These are phyloP conservation scores for Ceryle rudis DNA, from an alignment of 2,797 vertebrate species.

Conservation along the genomic window DNA sequence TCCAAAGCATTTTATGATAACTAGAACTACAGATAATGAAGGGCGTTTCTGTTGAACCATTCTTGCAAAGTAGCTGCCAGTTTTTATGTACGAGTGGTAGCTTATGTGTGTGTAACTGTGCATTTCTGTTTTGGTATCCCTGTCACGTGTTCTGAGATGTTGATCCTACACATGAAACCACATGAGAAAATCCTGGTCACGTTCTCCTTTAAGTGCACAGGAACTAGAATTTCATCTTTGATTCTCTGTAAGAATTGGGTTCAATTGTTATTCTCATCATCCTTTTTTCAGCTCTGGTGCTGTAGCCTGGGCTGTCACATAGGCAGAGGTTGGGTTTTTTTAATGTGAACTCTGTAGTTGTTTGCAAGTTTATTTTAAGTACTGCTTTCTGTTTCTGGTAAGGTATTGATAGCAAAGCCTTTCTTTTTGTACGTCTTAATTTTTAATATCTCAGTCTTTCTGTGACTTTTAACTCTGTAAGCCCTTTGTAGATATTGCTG, in stretches of 20 bases:
- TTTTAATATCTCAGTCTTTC: not conserved
- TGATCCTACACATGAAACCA: not conserved
- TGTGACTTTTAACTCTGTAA: not conserved
- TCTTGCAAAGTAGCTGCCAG: not conserved
- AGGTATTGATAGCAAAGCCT: not conserved
- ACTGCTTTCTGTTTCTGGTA: not conserved
- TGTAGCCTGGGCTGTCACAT: not conserved
- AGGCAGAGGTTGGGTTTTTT: not conserved
- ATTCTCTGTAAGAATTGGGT: not conserved
- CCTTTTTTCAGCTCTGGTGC: not conserved
- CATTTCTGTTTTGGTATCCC: not conserved
- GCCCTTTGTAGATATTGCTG: not conserved
- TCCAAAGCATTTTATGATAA: not conserved
- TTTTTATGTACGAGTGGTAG: not conserved
- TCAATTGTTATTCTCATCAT: not conserved
- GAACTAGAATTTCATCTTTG: not conserved
- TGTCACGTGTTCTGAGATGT: not conserved
- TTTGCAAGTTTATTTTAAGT: not conserved
- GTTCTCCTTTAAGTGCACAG: not conserved
- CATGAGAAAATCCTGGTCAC: not conserved
- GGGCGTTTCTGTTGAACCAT: not conserved
- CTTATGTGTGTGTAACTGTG: accelerated
- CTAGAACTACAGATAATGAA: not conserved
- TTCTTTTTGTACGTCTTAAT: not conserved
- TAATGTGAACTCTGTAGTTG: not conserved